A percentile compares a stretch with the other conserved stretches of the same genome.
Evolutionary conservation across 2,113 vertebrate genomes (phyloP).

Genomic region (Aramus guarauna): DNA sequence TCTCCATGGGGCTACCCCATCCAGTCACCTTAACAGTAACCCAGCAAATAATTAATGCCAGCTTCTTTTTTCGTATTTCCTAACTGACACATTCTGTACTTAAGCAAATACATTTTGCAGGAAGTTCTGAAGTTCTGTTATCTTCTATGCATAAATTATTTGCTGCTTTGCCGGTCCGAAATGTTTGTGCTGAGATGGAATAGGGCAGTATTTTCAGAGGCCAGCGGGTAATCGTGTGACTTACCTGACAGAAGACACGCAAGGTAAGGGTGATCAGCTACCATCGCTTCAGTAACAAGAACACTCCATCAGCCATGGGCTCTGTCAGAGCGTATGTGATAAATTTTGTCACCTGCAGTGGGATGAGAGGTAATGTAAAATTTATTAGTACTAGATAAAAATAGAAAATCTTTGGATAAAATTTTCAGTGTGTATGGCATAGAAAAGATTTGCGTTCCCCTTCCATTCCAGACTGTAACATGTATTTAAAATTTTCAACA

Average conservation of each 20-base stretch:
- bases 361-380: background rate
- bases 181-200: background rate
- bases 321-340: background rate
- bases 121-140: background rate
- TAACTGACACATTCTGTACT: background rate
- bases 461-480: background rate
- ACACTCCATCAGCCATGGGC: background rate
- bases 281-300: background rate
- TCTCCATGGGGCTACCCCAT: background rate
- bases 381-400: constrained; percentile 4
- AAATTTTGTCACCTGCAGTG: background rate
- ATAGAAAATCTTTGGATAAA: background rate
- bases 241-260: background rate
- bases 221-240: background rate
- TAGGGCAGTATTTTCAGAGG: background rate
- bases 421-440: background rate
- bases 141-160: background rate
- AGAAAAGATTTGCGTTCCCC: background rate
- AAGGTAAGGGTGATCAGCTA: background rate
- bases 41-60: background rate
- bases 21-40: background rate
- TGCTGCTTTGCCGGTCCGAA: background rate
- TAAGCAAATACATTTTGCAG: background rate
- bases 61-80: background rate
- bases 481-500: background rate